phyloP scores from a whole-genome alignment of 2,888 invertebrate species.

The Synergus umbraculus region DNA sequence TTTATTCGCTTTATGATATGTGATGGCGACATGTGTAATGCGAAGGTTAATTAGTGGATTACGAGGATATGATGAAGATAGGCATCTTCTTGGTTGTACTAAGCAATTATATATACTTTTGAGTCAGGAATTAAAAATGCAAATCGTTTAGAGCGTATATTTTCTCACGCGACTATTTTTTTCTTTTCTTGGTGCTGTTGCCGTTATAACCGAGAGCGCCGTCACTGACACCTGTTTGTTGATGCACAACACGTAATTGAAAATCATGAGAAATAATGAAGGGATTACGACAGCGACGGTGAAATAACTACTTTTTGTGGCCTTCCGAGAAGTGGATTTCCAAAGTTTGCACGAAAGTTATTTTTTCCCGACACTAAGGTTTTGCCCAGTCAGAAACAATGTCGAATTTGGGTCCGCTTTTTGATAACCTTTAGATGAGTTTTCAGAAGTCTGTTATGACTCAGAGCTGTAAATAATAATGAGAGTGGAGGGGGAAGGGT shows the following conservation, averaged over 20 bases:
- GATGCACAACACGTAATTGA: conserved; percentile 35
- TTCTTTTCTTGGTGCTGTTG: background rate
- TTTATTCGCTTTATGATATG: conserved; percentile 4
- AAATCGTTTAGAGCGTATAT: conserved; percentile 11
- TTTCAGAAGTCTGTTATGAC: too few relatives aligned
- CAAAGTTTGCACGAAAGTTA: background rate
- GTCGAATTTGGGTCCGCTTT: background rate
- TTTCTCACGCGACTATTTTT: conserved; percentile 12
- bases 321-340: background rate
- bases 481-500: too few relatives aligned
- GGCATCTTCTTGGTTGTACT: conserved; percentile 2
- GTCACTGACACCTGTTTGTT: conserved; percentile 35
- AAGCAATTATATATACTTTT: conserved; percentile 22
- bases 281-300: conserved; percentile 12
- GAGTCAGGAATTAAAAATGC: conserved; percentile 24
- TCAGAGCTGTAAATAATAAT: too few relatives aligned
- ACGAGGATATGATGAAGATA: conserved; percentile 24
- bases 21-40: conserved; percentile 9
- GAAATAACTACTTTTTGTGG: conserved; percentile 20
- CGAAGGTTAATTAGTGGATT: conserved; percentile 39
- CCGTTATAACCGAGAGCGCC: background rate
- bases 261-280: conserved; percentile 40
- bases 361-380: background rate
- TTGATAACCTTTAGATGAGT: too few relatives aligned
- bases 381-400: background rate